Base-by-base conservation (phyloP, 2,113 vertebrate species). In the Passer domesticus region DNA sequence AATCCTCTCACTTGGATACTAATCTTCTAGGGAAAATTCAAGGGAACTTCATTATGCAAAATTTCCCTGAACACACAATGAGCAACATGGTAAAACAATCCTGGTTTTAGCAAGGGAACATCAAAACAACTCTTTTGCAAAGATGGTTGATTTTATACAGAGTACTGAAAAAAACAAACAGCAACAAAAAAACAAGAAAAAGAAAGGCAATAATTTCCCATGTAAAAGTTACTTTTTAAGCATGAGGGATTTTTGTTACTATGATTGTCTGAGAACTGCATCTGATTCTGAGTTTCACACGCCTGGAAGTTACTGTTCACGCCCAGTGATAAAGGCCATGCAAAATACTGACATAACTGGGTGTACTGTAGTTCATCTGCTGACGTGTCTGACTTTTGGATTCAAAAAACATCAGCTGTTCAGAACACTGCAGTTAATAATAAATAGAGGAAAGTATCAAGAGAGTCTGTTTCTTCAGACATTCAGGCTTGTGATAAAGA, bases 271-370 rank as follows among this genome's bases (percentile, higher is more conserved):
- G 73, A 94, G 95, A 96, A 95, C 58, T 62, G 53, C 39, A 67
- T 46, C 73, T 56, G 41, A 94, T 77, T 92, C 89, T 59, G 84
- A 94, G 75, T 92, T 96, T 96, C 90, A 87, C 87, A 95, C 5
- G 90, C 59, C 91, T 94, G 94, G n/a, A 96, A 92, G 81, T 96
- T 89, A 31, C 46, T 66, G 94, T 64, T 96, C 89, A 96, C 95
- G 9, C 97, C 97, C 97, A 97, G 73, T 96, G 96, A 97, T 96
- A 97, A 96, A 97, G 96, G 81, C 94, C 91, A 74, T 82, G 82
- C 93, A 96, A 43, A 91, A 91, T 79, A 93, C 91, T 98, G 97
- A 98, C 93, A 88, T 97, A 97, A 97, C 77, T 56, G 97, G 94
- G 97, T 95, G 97, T 96, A 97, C 87, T 97, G 25, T 12, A 95